Evolutionary conservation across 2,888 invertebrate genomes (phyloP).

Genomic region (Leptinotarsa rubiginosa): DNA sequence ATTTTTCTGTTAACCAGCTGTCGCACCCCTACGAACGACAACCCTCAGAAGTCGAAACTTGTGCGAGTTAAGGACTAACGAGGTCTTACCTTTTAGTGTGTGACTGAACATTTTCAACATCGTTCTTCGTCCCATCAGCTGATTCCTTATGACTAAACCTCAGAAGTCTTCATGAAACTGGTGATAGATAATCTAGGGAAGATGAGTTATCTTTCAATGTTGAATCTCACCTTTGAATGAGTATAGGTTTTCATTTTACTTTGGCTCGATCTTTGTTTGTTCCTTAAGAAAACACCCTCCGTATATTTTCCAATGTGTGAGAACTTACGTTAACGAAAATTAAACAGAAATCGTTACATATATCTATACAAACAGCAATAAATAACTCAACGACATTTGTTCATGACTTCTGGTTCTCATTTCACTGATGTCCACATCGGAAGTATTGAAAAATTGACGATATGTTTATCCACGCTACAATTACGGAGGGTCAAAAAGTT

Average conservation of each 20-base stretch:
- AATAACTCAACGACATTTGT: slow-evolving; percentile 41
- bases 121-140: too few relatives aligned
- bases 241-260: too few relatives aligned
- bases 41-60: too few relatives aligned
- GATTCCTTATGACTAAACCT: too few relatives aligned
- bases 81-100: too few relatives aligned
- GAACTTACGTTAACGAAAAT: slow-evolving; percentile 22
- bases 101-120: too few relatives aligned
- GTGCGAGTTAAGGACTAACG: too few relatives aligned
- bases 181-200: too few relatives aligned
- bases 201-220: too few relatives aligned
- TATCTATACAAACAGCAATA: slow-evolving; percentile 35
- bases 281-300: background rate
- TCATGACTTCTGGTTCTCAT: slow-evolving; percentile 29
- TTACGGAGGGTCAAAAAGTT: slow-evolving; percentile 65
- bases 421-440: slow-evolving; percentile 33
- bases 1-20: too few relatives aligned
- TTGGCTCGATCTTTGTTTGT: background rate
- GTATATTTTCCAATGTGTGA: slow-evolving; percentile 10
- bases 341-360: slow-evolving; percentile 12
- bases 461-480: slow-evolving; percentile 66
- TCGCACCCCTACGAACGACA: too few relatives aligned
- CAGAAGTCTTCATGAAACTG: too few relatives aligned
- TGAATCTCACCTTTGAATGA: background rate
- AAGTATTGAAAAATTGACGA: slow-evolving; percentile 64